Evolutionary conservation across 2,113 vertebrate species (phyloP).

Genomic region (Alligator mississippiensis): DNA sequence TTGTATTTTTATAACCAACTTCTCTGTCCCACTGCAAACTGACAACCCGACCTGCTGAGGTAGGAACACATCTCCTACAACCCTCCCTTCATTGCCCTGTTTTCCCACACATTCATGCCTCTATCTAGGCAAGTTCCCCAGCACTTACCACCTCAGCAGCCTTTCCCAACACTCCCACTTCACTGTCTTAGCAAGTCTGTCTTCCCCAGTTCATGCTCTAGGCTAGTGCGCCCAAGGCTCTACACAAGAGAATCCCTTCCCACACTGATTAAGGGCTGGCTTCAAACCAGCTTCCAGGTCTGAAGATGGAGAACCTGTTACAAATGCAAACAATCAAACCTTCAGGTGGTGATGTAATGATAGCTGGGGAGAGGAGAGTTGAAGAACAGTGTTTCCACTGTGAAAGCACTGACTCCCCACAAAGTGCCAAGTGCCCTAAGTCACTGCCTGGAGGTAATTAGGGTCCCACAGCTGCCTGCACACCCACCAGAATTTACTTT

Average conservation of each 20-base stretch:
- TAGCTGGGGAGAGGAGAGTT: background rate
- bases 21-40: background rate
- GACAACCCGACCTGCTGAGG: background rate
- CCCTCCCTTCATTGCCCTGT: background rate
- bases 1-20: background rate
- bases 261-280: background rate
- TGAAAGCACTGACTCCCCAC: background rate
- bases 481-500: background rate
- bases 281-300: background rate
- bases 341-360: background rate
- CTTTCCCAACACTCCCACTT: background rate
- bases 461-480: background rate
- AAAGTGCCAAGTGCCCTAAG: background rate
- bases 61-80: background rate
- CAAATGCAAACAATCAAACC: slow-evolving; percentile 4
- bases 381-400: background rate
- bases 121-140: background rate
- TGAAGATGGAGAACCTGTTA: background rate
- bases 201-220: background rate
- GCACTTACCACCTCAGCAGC: background rate
- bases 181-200: background rate
- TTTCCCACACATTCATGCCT: background rate
- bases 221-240: background rate
- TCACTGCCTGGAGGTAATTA: background rate
- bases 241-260: background rate